Percentiles rank a stretch among this genome's conserved stretches.
These are phyloP conservation scores for Tautogolabrus adspersus DNA, from an alignment of 2,113 vertebrate genomes.

Conservation along the genomic window DNA sequence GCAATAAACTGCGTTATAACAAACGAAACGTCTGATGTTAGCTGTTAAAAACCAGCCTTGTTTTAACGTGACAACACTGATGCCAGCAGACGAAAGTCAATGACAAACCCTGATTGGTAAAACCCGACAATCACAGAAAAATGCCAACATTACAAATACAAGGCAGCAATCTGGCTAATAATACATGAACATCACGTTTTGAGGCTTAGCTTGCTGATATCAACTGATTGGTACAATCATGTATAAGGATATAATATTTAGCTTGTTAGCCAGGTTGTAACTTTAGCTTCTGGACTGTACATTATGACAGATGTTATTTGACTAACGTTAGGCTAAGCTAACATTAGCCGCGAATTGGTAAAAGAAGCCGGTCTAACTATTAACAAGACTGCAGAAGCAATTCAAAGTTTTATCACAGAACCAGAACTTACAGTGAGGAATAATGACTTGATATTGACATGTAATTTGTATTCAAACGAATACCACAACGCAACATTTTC, in stretches of 20 bases:
- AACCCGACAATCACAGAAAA: constrained; percentile 5
- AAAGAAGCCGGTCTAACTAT: constrained; percentile 67
- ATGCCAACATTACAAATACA: constrained; percentile 34
- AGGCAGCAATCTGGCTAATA: constrained; percentile 19
- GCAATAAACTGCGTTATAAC: constrained; percentile 21
- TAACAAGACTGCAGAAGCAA: constrained; percentile 1
- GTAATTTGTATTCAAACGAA: not conserved
- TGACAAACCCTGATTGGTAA: constrained; percentile 28
- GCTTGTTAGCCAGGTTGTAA: constrained; percentile 41
- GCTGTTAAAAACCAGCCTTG: constrained; percentile 1
- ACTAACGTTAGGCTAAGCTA: constrained; percentile 67
- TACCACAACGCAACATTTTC: constrained; percentile 26
- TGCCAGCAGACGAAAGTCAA: constrained; percentile 26
- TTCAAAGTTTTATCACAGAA: not conserved
- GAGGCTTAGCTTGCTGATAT: constrained; percentile 9
- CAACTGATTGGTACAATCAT: constrained; percentile 26
- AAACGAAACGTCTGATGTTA: not conserved
- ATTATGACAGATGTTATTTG: constrained; percentile 79
- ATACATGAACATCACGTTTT: not conserved
- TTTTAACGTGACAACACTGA: constrained; percentile 49
- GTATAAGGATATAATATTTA: constrained; percentile 3
- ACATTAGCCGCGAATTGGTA: constrained; percentile 59
- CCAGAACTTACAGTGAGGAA: not conserved
- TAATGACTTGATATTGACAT: not conserved
- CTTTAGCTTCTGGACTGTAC: constrained; percentile 63